Evolutionary conservation across 92 coral and sea anemone species (phyloP), one percentile per base, ranked within the genome.

Genomic region (Palythoa grandis): DNA sequence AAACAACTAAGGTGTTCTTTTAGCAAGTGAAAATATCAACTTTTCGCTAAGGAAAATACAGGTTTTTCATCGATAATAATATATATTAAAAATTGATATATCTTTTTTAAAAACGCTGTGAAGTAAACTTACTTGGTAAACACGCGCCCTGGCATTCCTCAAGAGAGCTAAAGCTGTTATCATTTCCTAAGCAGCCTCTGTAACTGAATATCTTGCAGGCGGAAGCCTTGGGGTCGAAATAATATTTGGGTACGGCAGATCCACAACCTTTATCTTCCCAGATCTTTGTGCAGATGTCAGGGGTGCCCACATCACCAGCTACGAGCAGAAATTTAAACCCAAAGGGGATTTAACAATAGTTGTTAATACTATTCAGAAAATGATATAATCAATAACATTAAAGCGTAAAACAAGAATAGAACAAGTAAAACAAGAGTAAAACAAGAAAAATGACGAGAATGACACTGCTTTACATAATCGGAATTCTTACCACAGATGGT

Each of bases 111-210:
- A 50, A 10, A 54, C 3, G 22, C 5, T 0, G 67, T 20, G 17
- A 22, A 48, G 10, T 2, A 15, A 39, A 16, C 75, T 80, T 61
- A 79, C 84, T 43, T 79, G 72, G 37, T 25, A 29, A 20, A 50
- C 85, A 80, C 13, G 74, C 37, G 20, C 39, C 65, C 57, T 48
- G 85, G 47, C 85, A 80, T 20, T 80, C 85, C 20, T 12, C 24
- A 3, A 16, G 7, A 13, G 74, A 43, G 61, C 56, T 80, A 52
- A 80, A 80, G 70, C 85, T 80, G 58, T 80, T 80, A 22, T 80
- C 85, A 8, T 80, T 80, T 11, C 85, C 85, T 48, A 80, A 80
- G 66, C 85, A 80, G 15, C 85, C 85, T 69, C 61, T 80, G 63
- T 80, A 80, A 37, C 29, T 63, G 23, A 80, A 80, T 23, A 6